phyloP scores from a whole-genome alignment of 2,888 invertebrate genomes.

The Salticus scenicus region DNA sequence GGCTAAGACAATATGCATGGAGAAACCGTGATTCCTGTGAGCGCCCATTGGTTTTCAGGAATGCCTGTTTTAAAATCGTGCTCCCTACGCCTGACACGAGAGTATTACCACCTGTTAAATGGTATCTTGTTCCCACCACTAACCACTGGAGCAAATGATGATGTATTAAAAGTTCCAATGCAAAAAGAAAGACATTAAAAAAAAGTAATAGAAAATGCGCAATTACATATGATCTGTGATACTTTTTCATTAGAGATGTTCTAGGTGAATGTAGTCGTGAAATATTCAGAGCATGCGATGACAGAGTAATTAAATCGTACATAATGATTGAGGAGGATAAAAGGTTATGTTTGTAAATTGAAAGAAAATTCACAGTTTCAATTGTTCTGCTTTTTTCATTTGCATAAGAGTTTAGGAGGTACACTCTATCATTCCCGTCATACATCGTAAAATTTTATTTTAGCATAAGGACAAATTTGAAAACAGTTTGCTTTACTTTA shows the following conservation, averaged over 20 bases:
- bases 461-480: too few species aligned
- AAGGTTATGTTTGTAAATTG: too few species aligned
- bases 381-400: too few species aligned
- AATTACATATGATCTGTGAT: not conserved
- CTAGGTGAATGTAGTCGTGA: not conserved
- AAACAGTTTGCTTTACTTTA: too few species aligned
- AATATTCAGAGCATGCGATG: not conserved
- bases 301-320: too few species aligned
- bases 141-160: slow-evolving; percentile 28
- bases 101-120: slow-evolving; percentile 23
- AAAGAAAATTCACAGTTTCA: too few species aligned
- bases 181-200: not conserved
- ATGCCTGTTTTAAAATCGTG: slow-evolving; percentile 36
- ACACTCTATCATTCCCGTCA: too few species aligned
- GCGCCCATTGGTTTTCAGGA: slow-evolving; percentile 35
- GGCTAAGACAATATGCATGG: slow-evolving; percentile 22
- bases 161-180: slow-evolving; percentile 24
- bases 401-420: too few species aligned
- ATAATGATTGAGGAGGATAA: too few species aligned
- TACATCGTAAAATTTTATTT: too few species aligned
- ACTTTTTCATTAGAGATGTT: not conserved
- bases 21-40: slow-evolving; percentile 45
- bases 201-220: not conserved
- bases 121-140: slow-evolving; percentile 32
- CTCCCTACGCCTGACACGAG: slow-evolving; percentile 22